Conservation (phyloP, 2,113 vertebrate genomes). For the Tenebrosternarchus preto region DNA sequence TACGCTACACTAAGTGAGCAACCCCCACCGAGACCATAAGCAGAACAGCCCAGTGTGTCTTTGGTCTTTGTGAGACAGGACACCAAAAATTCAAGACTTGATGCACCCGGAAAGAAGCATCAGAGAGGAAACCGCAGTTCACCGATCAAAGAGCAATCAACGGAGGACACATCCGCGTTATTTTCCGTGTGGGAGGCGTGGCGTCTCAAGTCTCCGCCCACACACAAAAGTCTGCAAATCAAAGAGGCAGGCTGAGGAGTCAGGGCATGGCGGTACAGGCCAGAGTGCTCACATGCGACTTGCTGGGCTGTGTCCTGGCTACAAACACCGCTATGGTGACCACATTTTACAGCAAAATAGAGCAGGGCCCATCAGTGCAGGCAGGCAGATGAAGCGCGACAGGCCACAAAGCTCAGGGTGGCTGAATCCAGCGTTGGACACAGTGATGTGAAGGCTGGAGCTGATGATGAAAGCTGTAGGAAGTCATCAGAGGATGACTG, state of each 20-base stretch:
- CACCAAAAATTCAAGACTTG: no score
- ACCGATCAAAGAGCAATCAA: no score
- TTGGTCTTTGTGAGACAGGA: no score
- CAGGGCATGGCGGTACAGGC: constrained; percentile 34
- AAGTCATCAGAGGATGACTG: background rate
- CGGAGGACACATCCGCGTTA: no score
- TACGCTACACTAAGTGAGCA: background rate
- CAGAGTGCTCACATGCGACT: constrained; percentile 26
- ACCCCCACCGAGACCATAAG: background rate
- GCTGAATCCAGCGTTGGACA: background rate
- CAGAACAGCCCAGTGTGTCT: background rate
- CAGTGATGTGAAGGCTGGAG: background rate
- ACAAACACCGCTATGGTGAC: background rate
- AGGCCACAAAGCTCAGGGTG: background rate
- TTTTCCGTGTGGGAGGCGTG: no score
- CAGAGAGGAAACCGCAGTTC: no score
- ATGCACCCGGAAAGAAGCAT: no score
- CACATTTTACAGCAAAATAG: background rate
- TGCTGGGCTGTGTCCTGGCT: background rate
- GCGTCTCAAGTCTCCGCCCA: background rate
- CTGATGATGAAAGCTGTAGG: background rate
- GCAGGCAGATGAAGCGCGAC: background rate
- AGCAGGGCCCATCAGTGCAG: background rate
- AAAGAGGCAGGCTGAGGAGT: constrained; percentile 9
- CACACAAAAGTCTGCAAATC: background rate